Evolutionary conservation across 2,797 vertebrate genomes (phyloP), one percentile per base, ranked within the genome.

Genomic region (Knipowitschia caucasica): DNA sequence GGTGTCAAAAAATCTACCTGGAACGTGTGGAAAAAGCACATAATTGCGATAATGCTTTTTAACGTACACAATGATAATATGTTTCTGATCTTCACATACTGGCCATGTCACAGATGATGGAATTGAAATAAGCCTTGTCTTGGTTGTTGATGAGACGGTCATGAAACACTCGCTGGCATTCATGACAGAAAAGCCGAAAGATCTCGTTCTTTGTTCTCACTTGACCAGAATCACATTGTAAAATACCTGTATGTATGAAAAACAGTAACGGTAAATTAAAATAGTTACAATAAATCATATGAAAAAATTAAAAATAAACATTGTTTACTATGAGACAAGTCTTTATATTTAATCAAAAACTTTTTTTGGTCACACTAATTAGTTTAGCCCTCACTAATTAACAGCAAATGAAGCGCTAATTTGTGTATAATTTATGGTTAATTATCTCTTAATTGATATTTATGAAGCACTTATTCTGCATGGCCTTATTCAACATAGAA

Each of bases 131-230:
- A 24, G 77, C 78, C 44, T 95, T 93, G 64, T 94, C 92, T 73
- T 92, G 86, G 27, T 51, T 91, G 78, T 91, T 92, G 77, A 94
- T 94, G 42, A 95, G 86, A 4, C 92, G 86, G 56, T 93, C 90
- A 0, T 92, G 91, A 74, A 95, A 95, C 18, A 94, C 89, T 21
- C 92, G 87, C 78, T 92, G 91, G 71, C 92, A 92, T 68, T 95
- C 91, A 2, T 94, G 92, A 68, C 91, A 94, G 77, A 92, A 91
- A 14, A 95, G 83, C 62, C 91, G 88, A 75, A 96, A 94, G 58
- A 94, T 87, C 62, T 94, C 91, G 1, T 67, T 84, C 72, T 92
- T 86, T 47, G 91, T 89, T 74, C 88, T 87, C 55, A 93, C 79
- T 36, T 88, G 77, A 67, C 81, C 77, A 0, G 91, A 35, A 39